Conservation (phyloP, 1,140 invertebrate species). For the Pogonognathellus flavescens region DNA sequence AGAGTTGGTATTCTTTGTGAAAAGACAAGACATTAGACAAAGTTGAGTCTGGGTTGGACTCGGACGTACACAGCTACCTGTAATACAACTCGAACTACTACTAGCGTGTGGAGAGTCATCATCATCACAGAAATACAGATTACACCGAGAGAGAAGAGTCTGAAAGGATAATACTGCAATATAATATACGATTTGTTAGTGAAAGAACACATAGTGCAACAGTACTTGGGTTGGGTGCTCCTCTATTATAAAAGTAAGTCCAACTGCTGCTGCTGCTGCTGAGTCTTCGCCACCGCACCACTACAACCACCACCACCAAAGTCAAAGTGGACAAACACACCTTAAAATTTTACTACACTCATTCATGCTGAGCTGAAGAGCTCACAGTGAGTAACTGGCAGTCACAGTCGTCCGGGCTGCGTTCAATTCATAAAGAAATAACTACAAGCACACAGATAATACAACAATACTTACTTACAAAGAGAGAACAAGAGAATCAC, state of each 20-base stretch:
- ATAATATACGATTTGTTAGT: too few species aligned
- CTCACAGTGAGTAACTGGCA: constrained; percentile 37
- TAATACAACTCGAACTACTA: too few species aligned
- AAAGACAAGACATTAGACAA: constrained; percentile 2
- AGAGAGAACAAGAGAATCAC: too few species aligned
- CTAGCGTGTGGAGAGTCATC: too few species aligned
- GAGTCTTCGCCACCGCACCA: too few species aligned
- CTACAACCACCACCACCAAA: background rate
- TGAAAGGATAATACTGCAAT: too few species aligned
- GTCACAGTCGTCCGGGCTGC: background rate
- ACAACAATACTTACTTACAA: too few species aligned
- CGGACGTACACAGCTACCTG: too few species aligned
- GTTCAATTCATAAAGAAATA: background rate
- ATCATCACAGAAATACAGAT: too few species aligned
- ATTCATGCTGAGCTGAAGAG: constrained; percentile 48
- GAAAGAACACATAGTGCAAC: background rate
- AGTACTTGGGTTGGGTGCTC: constrained; percentile 37
- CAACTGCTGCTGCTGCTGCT: background rate
- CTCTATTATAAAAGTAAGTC: background rate
- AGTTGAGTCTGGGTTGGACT: background rate
- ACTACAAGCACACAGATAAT: too few species aligned
- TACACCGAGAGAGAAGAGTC: too few species aligned
- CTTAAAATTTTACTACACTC: constrained; percentile 49
- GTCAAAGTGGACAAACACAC: constrained; percentile 46
- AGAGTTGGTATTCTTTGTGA: background rate